Base-by-base conservation (phyloP, 1,140 invertebrate species). In the Druon quercuslanigerum region DNA sequence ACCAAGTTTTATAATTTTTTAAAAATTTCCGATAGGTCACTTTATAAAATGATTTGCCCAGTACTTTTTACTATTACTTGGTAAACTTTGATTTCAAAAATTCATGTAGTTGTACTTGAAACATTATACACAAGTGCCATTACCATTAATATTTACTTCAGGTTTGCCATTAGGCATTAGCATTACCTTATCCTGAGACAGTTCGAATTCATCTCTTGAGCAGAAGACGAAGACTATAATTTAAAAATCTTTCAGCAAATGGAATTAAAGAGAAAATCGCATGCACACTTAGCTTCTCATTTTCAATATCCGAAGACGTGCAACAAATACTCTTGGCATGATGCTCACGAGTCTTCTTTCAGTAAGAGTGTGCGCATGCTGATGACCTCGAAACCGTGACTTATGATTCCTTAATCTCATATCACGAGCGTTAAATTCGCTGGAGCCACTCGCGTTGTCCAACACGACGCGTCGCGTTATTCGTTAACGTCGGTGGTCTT, bases 391-490 rank as follows among this genome's bases (percentile, higher is more conserved):
- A 33, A 60, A 60, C 57, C 20, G 57, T 60, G 57, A 60, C 57
- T 60, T 60, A 60, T 60, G 57, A 60, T 60, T 60, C 57, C 20
- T 60, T 40, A 60, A 60, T 60, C 57, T 33, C 57, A 20, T 60
- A 60, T 60, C 57, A 60, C 57, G 57, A 60, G 57, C 19, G 57
- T 11, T 60, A 60, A 60, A 60, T 60, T 60, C 13, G 57, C 20
- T 60, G 57, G 57, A 60, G 57, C 57, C 20, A 60, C 52, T 54
- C 52, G 52, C 52, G 52, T 17, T 17, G 52, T 60, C 19, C 57
- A 14, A 33, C 11, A 60, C 20, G 57, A 60, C 57, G 57, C 20
- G 57, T 40, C 57, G 57, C 40, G 40, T 46, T 46, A 46, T 46
- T 46, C 57, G 57, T 60, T 60, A 60, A 60, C 33, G 57, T 25